phyloP scores from a whole-genome alignment of 2,113 vertebrate species.

The Corythornis vintsioides region DNA sequence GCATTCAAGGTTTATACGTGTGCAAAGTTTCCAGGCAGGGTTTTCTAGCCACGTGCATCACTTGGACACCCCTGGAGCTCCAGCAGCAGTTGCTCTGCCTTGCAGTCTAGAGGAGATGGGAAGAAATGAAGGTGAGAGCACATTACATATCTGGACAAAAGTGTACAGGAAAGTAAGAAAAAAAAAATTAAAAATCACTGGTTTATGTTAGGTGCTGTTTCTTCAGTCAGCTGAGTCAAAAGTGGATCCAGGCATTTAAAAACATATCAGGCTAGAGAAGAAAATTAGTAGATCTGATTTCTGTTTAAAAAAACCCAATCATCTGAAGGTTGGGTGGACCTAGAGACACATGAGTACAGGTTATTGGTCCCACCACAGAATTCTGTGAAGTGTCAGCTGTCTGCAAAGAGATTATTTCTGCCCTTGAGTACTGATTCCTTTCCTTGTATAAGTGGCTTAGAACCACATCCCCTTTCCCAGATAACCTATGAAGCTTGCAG shows the following conservation, averaged over 20 bases:
- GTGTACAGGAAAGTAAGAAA: background rate
- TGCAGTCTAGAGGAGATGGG: background rate
- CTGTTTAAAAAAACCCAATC: background rate
- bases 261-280: background rate
- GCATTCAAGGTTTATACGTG: background rate
- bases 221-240: background rate
- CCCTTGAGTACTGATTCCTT: rapidly evolving
- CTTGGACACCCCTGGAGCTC: background rate
- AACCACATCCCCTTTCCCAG: background rate
- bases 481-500: rapidly evolving
- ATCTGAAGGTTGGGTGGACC: background rate
- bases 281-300: background rate
- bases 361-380: background rate
- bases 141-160: background rate
- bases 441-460: background rate
- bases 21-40: background rate
- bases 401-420: background rate
- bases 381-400: background rate
- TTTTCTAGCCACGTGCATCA: background rate
- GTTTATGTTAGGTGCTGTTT: background rate
- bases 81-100: background rate
- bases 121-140: background rate
- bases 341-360: background rate
- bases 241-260: background rate
- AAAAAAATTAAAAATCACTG: background rate